phyloP scores from a whole-genome alignment of 2,113 vertebrate species.

The Otocyon megalotis region DNA sequence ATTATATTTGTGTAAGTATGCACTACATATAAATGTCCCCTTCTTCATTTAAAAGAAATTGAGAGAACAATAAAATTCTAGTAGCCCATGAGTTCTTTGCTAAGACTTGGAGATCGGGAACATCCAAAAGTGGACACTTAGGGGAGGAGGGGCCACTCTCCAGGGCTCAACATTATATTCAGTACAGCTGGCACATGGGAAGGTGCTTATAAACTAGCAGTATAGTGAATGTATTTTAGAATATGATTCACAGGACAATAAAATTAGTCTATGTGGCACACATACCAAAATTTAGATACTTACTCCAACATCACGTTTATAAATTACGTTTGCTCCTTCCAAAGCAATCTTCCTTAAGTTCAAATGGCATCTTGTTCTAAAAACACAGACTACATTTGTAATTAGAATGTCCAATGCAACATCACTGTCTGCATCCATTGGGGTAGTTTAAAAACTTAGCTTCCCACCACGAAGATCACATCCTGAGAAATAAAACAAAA shows the following conservation, averaged over 20 bases:
- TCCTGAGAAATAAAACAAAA: constrained; percentile 85
- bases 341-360: constrained; percentile 98
- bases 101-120: background rate
- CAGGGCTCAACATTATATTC: background rate
- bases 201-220: background rate
- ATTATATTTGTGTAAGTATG: background rate
- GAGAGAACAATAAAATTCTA: background rate
- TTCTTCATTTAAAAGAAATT: background rate
- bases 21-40: background rate
- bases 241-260: background rate
- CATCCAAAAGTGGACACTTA: background rate
- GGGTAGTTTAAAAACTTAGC: constrained; percentile 88
- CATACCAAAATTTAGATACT: constrained; percentile 80
- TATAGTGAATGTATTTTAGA: background rate
- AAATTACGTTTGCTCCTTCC: constrained; percentile 98
- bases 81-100: background rate
- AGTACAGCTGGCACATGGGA: background rate
- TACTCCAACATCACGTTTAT: constrained; percentile 98
- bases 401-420: constrained; percentile 98
- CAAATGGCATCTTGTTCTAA: constrained; percentile 99
- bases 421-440: constrained; percentile 98
- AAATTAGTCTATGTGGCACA: background rate
- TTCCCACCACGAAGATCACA: constrained; percentile 88
- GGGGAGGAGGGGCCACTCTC: background rate
- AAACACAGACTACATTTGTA: constrained; percentile 98